Conservation (phyloP, 2,797 vertebrate genomes). For the Manis crassicaudata region DNA sequence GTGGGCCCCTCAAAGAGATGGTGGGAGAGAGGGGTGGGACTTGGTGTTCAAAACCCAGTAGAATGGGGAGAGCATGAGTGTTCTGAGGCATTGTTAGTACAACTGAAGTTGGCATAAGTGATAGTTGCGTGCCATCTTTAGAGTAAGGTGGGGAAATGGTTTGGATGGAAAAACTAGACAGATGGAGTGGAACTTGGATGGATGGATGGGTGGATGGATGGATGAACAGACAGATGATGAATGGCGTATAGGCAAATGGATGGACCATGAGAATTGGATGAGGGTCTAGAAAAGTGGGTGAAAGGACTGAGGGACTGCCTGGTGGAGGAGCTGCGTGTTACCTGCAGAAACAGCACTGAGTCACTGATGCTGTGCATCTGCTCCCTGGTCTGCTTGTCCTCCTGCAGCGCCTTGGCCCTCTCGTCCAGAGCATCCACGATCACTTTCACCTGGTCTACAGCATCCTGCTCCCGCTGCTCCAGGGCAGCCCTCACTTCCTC, state of each 20-base stretch:
- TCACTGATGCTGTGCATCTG: slow-evolving; percentile 89
- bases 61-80: too few relatives aligned
- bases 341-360: slow-evolving; percentile 89
- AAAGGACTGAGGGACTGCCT: neutral
- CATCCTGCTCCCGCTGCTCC: slow-evolving; percentile 87
- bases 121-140: neutral
- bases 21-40: too few relatives aligned
- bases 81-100: neutral
- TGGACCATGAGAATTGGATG: too few relatives aligned
- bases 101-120: neutral
- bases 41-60: too few relatives aligned
- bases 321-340: slow-evolving; percentile 7
- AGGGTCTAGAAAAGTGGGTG: neutral
- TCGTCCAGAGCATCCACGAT: slow-evolving; percentile 87
- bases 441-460: slow-evolving; percentile 87
- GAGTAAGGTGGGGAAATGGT: neutral
- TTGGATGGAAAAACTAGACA: neutral
- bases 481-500: slow-evolving; percentile 87
- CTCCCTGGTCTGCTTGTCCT: slow-evolving; percentile 88
- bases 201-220: neutral
- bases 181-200: neutral
- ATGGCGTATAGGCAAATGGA: too few relatives aligned
- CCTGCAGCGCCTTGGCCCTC: slow-evolving; percentile 86
- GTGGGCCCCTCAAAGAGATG: too few relatives aligned
- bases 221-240: neutral